Conservation (phyloP, 2,797 vertebrate genomes). For the Buceros bicornis region DNA sequence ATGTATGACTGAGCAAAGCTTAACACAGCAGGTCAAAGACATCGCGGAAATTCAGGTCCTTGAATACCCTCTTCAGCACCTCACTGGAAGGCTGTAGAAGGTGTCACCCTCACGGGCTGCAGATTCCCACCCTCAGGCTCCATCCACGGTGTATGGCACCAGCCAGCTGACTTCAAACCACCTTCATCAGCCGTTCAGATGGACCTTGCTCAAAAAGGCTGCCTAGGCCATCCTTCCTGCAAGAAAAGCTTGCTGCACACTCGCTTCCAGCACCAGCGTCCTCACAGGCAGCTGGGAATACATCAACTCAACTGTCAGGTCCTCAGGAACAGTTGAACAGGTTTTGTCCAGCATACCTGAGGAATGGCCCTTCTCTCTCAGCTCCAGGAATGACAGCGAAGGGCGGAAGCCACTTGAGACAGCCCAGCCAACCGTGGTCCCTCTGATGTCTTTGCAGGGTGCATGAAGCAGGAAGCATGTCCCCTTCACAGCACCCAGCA, state of each 20-base stretch:
- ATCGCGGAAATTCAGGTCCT: not conserved
- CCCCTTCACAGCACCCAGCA: not conserved
- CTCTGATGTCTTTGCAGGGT: not conserved
- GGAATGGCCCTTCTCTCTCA: not conserved
- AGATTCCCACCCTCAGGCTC: not conserved
- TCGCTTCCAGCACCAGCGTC: not conserved
- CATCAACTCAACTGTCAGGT: fast-evolving
- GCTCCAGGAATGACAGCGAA: not conserved
- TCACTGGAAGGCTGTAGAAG: not conserved
- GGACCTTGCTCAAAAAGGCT: fast-evolving
- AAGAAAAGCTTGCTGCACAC: fast-evolving
- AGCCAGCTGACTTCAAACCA: not conserved
- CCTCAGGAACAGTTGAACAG: fast-evolving
- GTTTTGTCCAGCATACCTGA: not conserved
- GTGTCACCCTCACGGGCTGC: not conserved
- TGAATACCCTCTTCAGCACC: not conserved
- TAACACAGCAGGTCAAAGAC: not conserved
- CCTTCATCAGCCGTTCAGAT: not conserved
- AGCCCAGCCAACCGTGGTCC: fast-evolving
- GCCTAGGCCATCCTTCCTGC: not conserved
- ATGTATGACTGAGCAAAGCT: not conserved
- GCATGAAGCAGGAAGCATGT: not conserved
- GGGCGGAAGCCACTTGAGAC: not conserved
- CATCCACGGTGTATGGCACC: not conserved
- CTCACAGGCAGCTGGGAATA: not conserved